Percentiles rank a stretch among this genome's conserved stretches.
phyloP scores from a whole-genome alignment of 2,113 vertebrate genomes.

The Semicossyphus pulcher region DNA sequence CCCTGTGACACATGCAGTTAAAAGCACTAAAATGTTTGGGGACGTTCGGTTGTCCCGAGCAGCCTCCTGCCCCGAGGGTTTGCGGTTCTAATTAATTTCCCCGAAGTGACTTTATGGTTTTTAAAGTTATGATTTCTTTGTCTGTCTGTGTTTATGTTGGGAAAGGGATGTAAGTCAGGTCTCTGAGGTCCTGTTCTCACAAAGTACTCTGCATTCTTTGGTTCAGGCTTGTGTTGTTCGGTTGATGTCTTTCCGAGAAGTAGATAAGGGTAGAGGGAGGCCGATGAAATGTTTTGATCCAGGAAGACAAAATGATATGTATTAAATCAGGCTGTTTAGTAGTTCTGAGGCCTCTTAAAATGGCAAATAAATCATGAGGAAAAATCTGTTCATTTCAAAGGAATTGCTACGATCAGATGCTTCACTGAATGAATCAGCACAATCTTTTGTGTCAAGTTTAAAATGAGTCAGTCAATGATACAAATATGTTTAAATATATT shows the following conservation, averaged over 20 bases:
- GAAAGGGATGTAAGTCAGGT: conserved; percentile 35
- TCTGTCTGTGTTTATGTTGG: conserved; percentile 33
- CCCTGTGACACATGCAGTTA: conserved; percentile 69
- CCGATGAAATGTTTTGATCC: conserved; percentile 32
- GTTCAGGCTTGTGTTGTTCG: conserved; percentile 20
- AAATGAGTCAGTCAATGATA: too few relatives aligned
- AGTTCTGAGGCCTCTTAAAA: too few relatives aligned
- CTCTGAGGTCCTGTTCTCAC: conserved; percentile 57
- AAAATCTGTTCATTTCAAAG: too few relatives aligned
- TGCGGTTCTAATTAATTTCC: conserved; percentile 74
- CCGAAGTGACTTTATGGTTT: conserved; percentile 71
- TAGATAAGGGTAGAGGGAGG: conserved; percentile 14
- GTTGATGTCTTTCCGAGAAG: neutral
- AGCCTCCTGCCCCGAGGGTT: conserved; percentile 60
- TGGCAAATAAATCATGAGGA: too few relatives aligned
- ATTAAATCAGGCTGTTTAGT: too few relatives aligned
- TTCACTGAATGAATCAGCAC: too few relatives aligned
- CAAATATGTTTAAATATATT: too few relatives aligned
- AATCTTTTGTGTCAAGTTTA: too few relatives aligned
- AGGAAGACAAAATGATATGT: too few relatives aligned
- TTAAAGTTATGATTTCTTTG: conserved; percentile 65
- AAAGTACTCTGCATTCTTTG: conserved; percentile 28
- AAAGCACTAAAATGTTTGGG: conserved; percentile 76
- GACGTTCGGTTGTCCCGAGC: conserved; percentile 64
- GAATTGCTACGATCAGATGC: too few relatives aligned